Base-by-base conservation (phyloP, 2,797 vertebrate genomes). In the Lophius americanus region DNA sequence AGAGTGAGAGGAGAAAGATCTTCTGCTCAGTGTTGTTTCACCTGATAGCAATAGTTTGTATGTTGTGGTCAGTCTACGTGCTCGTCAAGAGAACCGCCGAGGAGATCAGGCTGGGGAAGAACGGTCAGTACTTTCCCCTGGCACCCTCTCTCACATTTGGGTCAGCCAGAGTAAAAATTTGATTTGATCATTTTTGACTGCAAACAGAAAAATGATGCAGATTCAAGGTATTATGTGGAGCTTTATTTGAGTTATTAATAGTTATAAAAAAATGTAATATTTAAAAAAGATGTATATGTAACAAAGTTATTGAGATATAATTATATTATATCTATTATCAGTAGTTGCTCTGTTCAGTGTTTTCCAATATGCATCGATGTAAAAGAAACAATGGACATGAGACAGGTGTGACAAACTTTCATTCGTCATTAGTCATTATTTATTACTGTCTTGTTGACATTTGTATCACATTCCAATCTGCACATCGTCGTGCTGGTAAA, bases 11-110 rank as follows among this genome's bases (percentile, higher is more conserved):
- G 71, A 95, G 97, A 69, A 98, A 98, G 92, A 98, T 99, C 79
- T 93, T 96, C 85, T 98, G 96, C 81, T 97, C 98, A 0, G 98
- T 99, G 83, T 91, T 95, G 1, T 99, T 99, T 91, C 98, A 99
- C 23, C 81, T 99, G 64, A 94, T 97, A 64, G 96, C 98, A 0
- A 94, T 99, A 85, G 91, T 93, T 49, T 99, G 97, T 54, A 96
- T 98, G 80, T 91, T 97, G 76, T 98, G 96, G 96, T 99, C 98
- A 6, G 70, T 99, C 85, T 98, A 95, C 52, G 91, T 98, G 23
- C 81, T 99, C 78, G 94, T 96, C 81, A 95, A 94, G 44, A 95
- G 96, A 85, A 98, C 96, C 0, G 88, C 94, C 0, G 96, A 98
- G 69, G 98, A 99, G 88, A 95, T 99, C 82, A 94, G 94, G 79